phyloP scores from a whole-genome alignment of 2,113 vertebrate species.

The Nannospalax galili region DNA sequence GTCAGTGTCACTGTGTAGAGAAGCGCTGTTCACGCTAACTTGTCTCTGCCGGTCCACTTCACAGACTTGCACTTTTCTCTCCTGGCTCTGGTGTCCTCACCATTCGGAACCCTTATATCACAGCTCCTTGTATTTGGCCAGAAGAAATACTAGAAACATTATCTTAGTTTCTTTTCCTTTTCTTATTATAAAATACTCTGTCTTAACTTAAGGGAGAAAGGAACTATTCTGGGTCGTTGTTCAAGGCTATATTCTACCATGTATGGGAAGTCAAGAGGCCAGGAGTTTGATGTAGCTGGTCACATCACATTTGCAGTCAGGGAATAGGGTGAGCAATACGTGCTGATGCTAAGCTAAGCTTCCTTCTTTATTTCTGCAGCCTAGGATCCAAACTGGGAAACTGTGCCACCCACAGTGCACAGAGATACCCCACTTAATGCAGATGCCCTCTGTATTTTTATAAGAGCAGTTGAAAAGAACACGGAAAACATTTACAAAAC shows the following conservation, averaged over 20 bases:
- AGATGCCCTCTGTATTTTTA: too few relatives aligned
- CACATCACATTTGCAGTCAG: too few relatives aligned
- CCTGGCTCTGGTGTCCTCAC: neutral
- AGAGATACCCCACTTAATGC: too few relatives aligned
- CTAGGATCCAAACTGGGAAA: too few relatives aligned
- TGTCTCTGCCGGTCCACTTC: neutral
- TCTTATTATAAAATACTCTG: neutral
- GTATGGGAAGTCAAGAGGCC: neutral
- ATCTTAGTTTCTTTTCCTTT: neutral
- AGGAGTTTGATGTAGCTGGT: neutral
- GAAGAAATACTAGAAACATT: neutral
- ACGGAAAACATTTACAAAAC: neutral
- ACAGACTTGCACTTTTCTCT: neutral
- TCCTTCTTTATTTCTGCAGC: neutral
- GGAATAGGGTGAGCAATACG: too few relatives aligned
- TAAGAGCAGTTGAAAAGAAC: neutral
- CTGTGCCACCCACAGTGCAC: neutral
- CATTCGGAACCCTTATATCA: neutral
- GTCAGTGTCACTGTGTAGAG: neutral
- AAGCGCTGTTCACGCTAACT: neutral
- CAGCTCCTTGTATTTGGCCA: neutral
- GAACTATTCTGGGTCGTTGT: neutral
- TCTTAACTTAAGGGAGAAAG: neutral
- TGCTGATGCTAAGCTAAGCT: neutral
- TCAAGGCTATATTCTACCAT: neutral